These are phyloP conservation scores for Megalonaias nervosa DNA, from an alignment of 1,140 invertebrate species.

Conservation along the genomic window DNA sequence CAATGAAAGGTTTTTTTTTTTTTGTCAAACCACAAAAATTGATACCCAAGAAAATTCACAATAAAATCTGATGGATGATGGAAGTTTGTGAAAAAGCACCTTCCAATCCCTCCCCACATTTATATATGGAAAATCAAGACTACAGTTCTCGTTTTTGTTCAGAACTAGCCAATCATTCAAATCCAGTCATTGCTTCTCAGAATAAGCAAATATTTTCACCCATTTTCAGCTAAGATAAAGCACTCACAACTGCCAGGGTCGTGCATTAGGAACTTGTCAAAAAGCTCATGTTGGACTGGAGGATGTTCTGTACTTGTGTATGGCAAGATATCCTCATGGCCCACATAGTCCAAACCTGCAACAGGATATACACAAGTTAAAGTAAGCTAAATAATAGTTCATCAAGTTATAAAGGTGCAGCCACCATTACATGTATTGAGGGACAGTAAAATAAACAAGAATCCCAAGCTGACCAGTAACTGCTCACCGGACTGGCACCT, in stretches of 20 bases:
- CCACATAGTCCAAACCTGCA: slow-evolving; percentile 89
- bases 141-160: too few species aligned
- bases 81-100: too few species aligned
- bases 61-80: too few species aligned
- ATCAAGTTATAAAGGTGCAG: background rate
- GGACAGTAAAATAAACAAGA: background rate
- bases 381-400: background rate
- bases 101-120: too few species aligned
- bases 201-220: too few species aligned
- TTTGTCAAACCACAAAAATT: too few species aligned
- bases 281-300: slow-evolving; percentile 93
- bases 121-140: too few species aligned
- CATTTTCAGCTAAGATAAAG: background rate
- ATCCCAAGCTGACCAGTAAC: too few species aligned
- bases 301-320: slow-evolving; percentile 79
- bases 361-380: background rate
- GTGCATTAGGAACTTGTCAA: slow-evolving; percentile 92
- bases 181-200: too few species aligned
- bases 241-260: slow-evolving; percentile 82
- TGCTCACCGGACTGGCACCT: background rate
- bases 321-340: slow-evolving; percentile 87
- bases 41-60: too few species aligned
- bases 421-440: background rate
- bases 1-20: too few species aligned
- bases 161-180: too few species aligned